A percentile compares a stretch with the other conserved stretches of the same genome.
Conservation (phyloP, 1,140 invertebrate genomes). For the Whitmania pigra region DNA sequence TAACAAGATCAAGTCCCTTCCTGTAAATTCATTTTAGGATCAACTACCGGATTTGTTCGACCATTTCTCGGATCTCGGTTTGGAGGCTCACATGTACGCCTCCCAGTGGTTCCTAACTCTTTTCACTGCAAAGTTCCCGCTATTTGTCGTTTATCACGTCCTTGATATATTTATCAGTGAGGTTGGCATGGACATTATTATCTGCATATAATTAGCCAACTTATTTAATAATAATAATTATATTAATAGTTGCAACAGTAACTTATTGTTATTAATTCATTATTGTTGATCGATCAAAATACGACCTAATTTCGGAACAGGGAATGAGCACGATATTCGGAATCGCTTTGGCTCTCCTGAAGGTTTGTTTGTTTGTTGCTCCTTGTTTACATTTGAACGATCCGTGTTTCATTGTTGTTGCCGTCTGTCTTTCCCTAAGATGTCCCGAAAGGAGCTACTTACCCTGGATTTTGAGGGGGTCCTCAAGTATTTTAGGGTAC, state of each 20-base stretch:
- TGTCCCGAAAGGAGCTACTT: slow-evolving; percentile 80
- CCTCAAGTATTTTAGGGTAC: slow-evolving; percentile 81
- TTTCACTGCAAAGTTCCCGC: slow-evolving; percentile 93
- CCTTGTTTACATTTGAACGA: slow-evolving; percentile 4
- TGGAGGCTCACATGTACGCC: slow-evolving; percentile 98
- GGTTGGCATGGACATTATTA: slow-evolving; percentile 24
- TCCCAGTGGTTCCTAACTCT: slow-evolving; percentile 98
- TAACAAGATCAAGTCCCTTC: background rate
- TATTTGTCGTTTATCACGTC: slow-evolving; percentile 93
- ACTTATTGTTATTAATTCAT: background rate
- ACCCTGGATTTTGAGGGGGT: slow-evolving; percentile 88
- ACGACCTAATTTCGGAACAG: slow-evolving; percentile 39
- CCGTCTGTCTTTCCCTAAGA: slow-evolving; percentile 43
- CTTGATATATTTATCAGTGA: slow-evolving; percentile 76
- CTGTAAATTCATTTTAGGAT: slow-evolving; percentile 50
- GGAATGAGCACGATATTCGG: slow-evolving; percentile 89
- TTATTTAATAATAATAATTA: background rate
- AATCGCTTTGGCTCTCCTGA: slow-evolving; percentile 81
- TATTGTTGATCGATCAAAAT: background rate
- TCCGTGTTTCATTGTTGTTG: background rate
- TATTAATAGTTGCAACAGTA: background rate
- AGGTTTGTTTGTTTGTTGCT: slow-evolving; percentile 49
- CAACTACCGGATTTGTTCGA: slow-evolving; percentile 73
- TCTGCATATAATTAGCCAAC: no score
- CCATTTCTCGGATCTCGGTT: slow-evolving; percentile 77